phyloP scores from a whole-genome alignment of 2,888 invertebrate genomes.

The Ectemnius continuus region DNA sequence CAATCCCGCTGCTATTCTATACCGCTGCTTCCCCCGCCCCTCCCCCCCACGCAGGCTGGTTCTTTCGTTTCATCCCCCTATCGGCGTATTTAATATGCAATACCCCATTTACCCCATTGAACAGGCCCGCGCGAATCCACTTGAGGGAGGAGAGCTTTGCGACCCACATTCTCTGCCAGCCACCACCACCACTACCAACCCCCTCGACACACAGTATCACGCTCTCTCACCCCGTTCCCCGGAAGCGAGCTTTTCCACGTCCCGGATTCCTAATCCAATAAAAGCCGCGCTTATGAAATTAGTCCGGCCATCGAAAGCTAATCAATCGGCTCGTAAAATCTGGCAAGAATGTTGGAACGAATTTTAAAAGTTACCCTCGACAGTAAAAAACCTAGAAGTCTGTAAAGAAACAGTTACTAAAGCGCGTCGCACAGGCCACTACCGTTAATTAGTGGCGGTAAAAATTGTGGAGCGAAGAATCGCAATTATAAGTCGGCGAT shows the following conservation, averaged over 20 bases:
- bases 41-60: constrained; percentile 8
- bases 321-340: neutral
- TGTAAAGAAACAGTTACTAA: constrained; percentile 43
- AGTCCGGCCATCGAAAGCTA: too few species aligned
- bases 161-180: constrained; percentile 67
- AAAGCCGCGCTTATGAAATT: neutral
- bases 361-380: too few species aligned
- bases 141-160: constrained; percentile 57
- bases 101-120: constrained; percentile 75
- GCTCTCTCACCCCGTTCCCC: neutral
- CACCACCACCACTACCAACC: neutral
- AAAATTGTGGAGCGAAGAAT: constrained; percentile 75
- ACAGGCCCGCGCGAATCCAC: constrained; percentile 63
- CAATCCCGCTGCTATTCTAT: constrained; percentile 47
- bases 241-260: constrained; percentile 31
- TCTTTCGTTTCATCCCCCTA: constrained; percentile 57
- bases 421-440: constrained; percentile 73
- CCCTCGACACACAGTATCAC: neutral
- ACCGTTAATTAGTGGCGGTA: constrained; percentile 77
- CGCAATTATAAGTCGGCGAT: constrained; percentile 71
- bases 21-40: too few species aligned
- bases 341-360: too few species aligned
- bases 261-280: constrained; percentile 43
- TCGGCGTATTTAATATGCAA: constrained; percentile 72
- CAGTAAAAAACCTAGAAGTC: neutral